Evolutionary conservation across 2,888 invertebrate species (phyloP).

Genomic region (Criorhina ranunculi): DNA sequence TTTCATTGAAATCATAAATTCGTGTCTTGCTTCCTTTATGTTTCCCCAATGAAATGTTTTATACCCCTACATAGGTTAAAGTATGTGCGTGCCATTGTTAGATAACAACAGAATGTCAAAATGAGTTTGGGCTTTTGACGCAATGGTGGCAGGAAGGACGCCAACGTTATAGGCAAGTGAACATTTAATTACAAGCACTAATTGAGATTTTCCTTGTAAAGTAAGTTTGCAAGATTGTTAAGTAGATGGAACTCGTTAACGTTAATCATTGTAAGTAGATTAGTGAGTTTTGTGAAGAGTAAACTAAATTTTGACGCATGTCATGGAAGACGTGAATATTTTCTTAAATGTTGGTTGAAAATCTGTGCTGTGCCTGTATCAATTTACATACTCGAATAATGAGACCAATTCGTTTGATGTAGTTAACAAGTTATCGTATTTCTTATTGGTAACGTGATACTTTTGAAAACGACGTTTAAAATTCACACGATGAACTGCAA

Average conservation of each 20-base stretch:
- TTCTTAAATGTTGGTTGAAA: too few species aligned
- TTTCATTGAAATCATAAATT: slow-evolving; percentile 55
- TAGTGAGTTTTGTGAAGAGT: background rate
- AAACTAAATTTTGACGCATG: too few species aligned
- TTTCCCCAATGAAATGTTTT: slow-evolving; percentile 42
- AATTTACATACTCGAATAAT: too few species aligned
- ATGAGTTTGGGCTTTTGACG: slow-evolving; percentile 1
- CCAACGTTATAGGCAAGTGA: slow-evolving; percentile 33
- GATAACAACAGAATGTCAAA: slow-evolving; percentile 29
- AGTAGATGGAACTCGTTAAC: slow-evolving; percentile 4
- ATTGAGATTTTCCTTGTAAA: slow-evolving; percentile 55
- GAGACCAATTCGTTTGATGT: too few species aligned
- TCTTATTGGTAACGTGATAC: too few species aligned
- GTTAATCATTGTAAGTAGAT: slow-evolving; percentile 18
- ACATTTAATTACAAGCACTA: slow-evolving; percentile 60
- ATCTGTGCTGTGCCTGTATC: too few species aligned
- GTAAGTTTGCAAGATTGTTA: slow-evolving; percentile 8
- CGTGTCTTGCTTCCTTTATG: slow-evolving; percentile 17
- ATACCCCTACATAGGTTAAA: slow-evolving; percentile 1
- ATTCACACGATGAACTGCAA: too few species aligned
- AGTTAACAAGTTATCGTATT: too few species aligned
- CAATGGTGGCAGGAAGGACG: slow-evolving; percentile 12
- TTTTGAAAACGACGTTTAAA: too few species aligned
- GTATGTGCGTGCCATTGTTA: slow-evolving; percentile 35
- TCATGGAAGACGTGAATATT: too few species aligned